Base-by-base conservation (phyloP, 2,888 invertebrate species). In the Drosophila paracracens region DNA sequence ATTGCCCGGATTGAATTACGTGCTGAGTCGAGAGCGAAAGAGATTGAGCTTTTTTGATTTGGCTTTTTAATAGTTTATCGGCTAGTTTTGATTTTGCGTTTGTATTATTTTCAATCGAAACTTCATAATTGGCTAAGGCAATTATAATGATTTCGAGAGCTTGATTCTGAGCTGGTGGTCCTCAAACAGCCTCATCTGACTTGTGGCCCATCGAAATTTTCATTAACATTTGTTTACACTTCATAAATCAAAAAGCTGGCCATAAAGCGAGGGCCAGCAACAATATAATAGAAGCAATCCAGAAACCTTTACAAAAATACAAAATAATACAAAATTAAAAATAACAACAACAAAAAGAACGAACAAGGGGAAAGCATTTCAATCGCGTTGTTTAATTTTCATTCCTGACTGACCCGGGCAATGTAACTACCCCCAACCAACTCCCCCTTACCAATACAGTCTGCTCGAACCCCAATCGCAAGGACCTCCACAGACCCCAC, bases 1-100 rank as follows among this genome's bases (percentile, higher is more conserved):
- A 82, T 78, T 85, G 81, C 75, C 71, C 58, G 79, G 86, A 82
- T 86, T 86, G 88, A 84, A 70, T 88, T 86, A 80, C 88, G 77
- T 82, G 85, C 74, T 13, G 61, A 58, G 74, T 33, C 11, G 31
- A 13, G 7, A 33, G 53, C 2, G 21, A 35, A 25, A 64, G 48
- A 25, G 61, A 51, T 33, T 50, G 59, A 43, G 56, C 58, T 33
- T 33, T 33, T 33, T 33, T 33, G 33, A 35, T 59, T 69, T 69
- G 50, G 63, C 38, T 64, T 74, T 48, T 62, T 31, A 36, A 16
- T 53, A 61, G 35, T 78, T 74, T 68, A 65, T 54, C 52, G n/a
- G 27, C 40, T 68, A 69, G 80, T 81, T 83, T 70, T 43, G 21
- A 35, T 60, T 31, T 65, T 56, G 40, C 52, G 66, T 70, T 70